Percentiles rank a stretch among this genome's conserved stretches.
phyloP scores from a whole-genome alignment of 2,113 vertebrate species.

The Erpornis zantholeuca region DNA sequence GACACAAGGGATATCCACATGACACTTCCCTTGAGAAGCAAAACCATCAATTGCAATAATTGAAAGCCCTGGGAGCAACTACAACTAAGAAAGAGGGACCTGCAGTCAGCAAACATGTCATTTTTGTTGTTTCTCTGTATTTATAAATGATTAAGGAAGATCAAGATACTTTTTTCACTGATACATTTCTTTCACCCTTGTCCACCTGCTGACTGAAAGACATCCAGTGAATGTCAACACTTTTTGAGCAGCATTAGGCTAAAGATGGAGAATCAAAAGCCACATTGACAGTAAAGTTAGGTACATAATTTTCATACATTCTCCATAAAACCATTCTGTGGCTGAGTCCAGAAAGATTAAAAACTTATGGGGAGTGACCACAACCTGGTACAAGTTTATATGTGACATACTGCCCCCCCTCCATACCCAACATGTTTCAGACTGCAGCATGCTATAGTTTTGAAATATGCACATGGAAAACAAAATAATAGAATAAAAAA shows the following conservation, averaged over 20 bases:
- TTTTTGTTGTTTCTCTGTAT: constrained; percentile 2
- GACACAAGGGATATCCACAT: not conserved
- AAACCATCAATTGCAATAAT: not conserved
- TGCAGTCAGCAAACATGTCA: not conserved
- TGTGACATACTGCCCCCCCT: rapidly evolving
- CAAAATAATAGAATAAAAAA: not conserved
- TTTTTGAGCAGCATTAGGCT: not conserved
- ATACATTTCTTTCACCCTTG: not conserved
- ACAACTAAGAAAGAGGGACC: not conserved
- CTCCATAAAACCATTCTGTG: not conserved
- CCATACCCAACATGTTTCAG: not conserved
- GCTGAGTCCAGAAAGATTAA: not conserved
- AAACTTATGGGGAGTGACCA: not conserved
- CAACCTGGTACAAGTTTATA: not conserved
- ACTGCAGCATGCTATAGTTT: not conserved
- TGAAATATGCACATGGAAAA: not conserved
- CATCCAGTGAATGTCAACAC: not conserved
- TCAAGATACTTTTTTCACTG: not conserved
- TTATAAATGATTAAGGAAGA: constrained; percentile 21
- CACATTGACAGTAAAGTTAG: not conserved
- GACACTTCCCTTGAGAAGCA: not conserved
- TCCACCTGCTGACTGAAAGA: not conserved
- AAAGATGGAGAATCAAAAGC: not conserved
- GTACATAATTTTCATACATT: not conserved
- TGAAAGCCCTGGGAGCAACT: not conserved